Conservation (phyloP, 2,797 vertebrate genomes). For the Molossus molossus region DNA sequence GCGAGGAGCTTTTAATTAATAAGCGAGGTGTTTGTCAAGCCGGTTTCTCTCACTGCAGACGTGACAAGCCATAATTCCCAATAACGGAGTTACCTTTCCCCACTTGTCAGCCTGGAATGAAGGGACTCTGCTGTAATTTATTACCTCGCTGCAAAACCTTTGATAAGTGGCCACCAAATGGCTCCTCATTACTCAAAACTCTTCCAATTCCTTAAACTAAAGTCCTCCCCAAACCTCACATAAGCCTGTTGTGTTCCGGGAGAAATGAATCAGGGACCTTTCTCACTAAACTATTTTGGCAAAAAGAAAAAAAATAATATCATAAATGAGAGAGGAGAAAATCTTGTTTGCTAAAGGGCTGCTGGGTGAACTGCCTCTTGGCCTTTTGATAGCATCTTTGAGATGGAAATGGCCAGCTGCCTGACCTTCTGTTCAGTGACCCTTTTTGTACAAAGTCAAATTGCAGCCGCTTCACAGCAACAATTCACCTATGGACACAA, state of each 20-base stretch:
- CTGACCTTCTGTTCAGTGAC: conserved; percentile 98
- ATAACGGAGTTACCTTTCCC: conserved; percentile 91
- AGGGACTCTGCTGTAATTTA: conserved; percentile 92
- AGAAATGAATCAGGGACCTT: conserved; percentile 93
- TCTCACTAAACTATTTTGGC: conserved; percentile 91
- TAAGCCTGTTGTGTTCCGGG: conserved; percentile 90
- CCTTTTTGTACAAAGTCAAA: conserved; percentile 96
- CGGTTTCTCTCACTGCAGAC: conserved; percentile 90
- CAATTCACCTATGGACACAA: conserved; percentile 92
- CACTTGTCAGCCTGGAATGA: conserved; percentile 89
- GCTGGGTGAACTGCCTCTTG: conserved; percentile 92
- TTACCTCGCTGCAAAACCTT: conserved; percentile 91
- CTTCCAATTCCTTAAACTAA: conserved; percentile 91
- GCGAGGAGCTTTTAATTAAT: conserved; percentile 79
- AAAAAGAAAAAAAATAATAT: conserved; percentile 95
- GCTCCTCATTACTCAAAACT: conserved; percentile 93
- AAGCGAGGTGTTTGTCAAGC: conserved; percentile 88
- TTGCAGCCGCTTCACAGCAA: conserved; percentile 92
- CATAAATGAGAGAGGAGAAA: conserved; percentile 93
- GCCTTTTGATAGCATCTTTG: conserved; percentile 95
- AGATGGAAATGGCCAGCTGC: conserved; percentile 99
- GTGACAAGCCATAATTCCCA: conserved; percentile 93
- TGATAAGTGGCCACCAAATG: conserved; percentile 93
- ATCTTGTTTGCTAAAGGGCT: conserved; percentile 92
- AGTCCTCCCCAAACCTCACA: conserved; percentile 90